Percentiles rank a stretch among this genome's conserved stretches.
Evolutionary conservation across 2,797 vertebrate species (phyloP).

Genomic region (Numenius phaeopus): DNA sequence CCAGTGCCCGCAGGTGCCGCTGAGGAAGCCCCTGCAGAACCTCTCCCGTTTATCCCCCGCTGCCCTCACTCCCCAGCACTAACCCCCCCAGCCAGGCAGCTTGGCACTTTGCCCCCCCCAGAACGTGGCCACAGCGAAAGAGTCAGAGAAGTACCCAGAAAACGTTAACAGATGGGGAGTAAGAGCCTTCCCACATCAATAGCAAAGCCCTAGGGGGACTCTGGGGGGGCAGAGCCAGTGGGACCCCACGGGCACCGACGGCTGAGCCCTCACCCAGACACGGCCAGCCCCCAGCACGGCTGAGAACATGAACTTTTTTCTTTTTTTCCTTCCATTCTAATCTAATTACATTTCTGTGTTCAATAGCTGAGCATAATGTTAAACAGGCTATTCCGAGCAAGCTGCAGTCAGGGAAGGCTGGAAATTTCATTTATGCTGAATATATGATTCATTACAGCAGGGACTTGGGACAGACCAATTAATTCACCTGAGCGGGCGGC

Average conservation of each 20-base stretch:
- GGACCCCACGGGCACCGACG: neutral
- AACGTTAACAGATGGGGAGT: neutral
- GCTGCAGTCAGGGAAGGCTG: conserved; percentile 47
- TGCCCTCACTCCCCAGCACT: neutral
- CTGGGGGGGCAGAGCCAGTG: neutral
- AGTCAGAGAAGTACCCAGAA: neutral
- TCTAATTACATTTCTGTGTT: conserved; percentile 63
- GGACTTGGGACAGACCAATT: conserved; percentile 10
- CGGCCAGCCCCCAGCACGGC: neutral
- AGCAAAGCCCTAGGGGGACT: neutral
- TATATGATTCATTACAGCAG: conserved; percentile 43
- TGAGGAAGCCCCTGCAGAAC: neutral
- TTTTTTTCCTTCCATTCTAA: conserved; percentile 46
- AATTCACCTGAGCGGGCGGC: neutral
- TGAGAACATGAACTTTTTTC: conserved; percentile 2
- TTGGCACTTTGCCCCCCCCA: accelerated
- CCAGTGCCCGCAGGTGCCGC: accelerated
- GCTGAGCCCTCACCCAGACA: neutral
- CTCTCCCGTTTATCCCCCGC: too few species aligned
- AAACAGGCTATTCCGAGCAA: conserved; percentile 43
- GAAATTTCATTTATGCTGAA: conserved; percentile 65
- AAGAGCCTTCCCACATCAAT: neutral
- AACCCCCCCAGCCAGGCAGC: neutral
- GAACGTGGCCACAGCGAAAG: accelerated
- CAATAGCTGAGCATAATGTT: conserved; percentile 40